Evolutionary conservation across 2,797 vertebrate species (phyloP), one percentile per base, ranked within the genome.

Genomic region (Periophthalmus magnuspinnatus): DNA sequence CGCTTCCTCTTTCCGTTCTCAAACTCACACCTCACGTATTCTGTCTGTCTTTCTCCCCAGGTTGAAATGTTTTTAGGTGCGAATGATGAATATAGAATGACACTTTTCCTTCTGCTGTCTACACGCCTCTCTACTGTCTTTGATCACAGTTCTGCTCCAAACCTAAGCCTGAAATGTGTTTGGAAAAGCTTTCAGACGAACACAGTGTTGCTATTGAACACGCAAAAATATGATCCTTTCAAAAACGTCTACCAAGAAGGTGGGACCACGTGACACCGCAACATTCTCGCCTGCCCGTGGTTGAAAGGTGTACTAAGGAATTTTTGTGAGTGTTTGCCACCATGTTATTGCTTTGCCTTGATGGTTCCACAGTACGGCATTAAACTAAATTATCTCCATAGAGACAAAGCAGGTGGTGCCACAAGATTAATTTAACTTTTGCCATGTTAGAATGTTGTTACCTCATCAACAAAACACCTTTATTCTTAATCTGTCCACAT

Each of bases 41-140:
- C 22, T 5, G 57, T 33, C 57, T 55, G 54, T 10, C 13, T 8
- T 0, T 58, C 14, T 34, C 16, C 58, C 13, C 58, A 13, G 3
- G 16, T 58, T 34, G 56, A 58, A 58, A 38, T 60, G 34, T 61
- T 61, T 61, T 38, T 22, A 22, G 5, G 19, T 41, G 22, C 21
- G n/a, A 64, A 63, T 24, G 41, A 41, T 64, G 17, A 38, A 48
- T 47, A 8, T 64, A 17, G 64, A 62, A 64, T 48, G 62, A 2
- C 62, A 48, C 41, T 48, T 48, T 32, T 24, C 22, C 38, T 48
- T 64, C 41, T 48, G 62, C 62, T 64, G 62, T 64, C 62, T 22
- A 17, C 61, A 28, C 14, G 38, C 41, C 62, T 47, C 41, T 64
- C 3, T 9, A 16, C 41, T 47, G 13, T 45, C 62, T 64, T 64